Conservation (phyloP, 2,888 invertebrate genomes). For the Holacanthella duospinosa region DNA sequence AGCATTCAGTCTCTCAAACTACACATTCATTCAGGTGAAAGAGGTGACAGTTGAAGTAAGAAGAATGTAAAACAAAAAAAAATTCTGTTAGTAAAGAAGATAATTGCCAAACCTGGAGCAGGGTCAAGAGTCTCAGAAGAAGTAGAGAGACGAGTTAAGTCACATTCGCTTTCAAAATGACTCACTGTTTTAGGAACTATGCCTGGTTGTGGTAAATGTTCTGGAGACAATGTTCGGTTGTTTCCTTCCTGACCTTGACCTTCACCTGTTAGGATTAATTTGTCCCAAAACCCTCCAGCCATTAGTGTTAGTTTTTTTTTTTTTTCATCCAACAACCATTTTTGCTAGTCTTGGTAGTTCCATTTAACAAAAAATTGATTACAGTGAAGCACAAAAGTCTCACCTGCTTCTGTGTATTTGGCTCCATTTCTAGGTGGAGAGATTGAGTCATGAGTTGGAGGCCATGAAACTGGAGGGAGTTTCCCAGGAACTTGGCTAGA, state of each 20-base stretch:
- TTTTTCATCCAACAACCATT: neutral
- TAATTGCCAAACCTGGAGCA: neutral
- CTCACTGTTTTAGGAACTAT: slow-evolving; percentile 34
- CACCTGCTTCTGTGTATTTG: slow-evolving; percentile 44
- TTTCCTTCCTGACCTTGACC: slow-evolving; percentile 12
- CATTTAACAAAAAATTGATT: neutral
- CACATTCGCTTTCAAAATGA: slow-evolving; percentile 35
- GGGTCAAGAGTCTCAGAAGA: neutral
- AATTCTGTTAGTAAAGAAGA: neutral
- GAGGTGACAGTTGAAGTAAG: too few relatives aligned
- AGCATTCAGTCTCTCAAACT: too few relatives aligned
- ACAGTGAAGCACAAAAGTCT: slow-evolving; percentile 14
- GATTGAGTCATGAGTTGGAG: slow-evolving; percentile 46
- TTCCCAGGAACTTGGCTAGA: slow-evolving; percentile 61
- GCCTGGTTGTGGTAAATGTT: slow-evolving; percentile 33
- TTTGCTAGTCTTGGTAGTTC: too few relatives aligned
- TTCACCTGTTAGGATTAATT: too few relatives aligned
- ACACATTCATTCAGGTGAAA: too few relatives aligned
- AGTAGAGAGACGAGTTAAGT: slow-evolving; percentile 15
- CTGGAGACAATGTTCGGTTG: slow-evolving; percentile 30
- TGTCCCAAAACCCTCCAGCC: too few relatives aligned
- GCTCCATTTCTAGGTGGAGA: slow-evolving; percentile 38
- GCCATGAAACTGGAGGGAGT: slow-evolving; percentile 62
- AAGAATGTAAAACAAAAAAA: neutral
- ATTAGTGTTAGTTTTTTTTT: neutral